Conservation (phyloP, 2,888 invertebrate genomes). For the Notodonta ziczac region DNA sequence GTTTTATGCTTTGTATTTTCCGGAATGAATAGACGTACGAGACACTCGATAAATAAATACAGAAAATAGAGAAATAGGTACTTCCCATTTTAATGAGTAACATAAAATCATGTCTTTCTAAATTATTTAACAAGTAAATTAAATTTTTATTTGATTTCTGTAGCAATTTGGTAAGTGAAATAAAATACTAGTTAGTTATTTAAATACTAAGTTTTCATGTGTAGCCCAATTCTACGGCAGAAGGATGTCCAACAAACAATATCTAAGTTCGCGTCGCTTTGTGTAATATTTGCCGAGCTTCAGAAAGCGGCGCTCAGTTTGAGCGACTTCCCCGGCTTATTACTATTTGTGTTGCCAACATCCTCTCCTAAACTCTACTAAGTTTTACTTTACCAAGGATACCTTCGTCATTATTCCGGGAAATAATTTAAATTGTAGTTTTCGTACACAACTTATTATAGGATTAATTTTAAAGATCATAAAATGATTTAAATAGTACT, state of each 20-base stretch:
- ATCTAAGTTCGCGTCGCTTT: constrained; percentile 75
- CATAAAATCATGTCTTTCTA: no score
- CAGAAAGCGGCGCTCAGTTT: constrained; percentile 63
- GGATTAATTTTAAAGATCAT: no score
- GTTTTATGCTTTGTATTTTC: background rate
- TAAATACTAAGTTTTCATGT: constrained; percentile 8
- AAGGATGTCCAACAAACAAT: constrained; percentile 72
- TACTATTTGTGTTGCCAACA: constrained; percentile 77
- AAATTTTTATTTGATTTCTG: no score
- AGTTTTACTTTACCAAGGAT: constrained; percentile 42
- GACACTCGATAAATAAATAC: no score
- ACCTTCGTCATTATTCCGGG: background rate
- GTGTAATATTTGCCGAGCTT: constrained; percentile 73
- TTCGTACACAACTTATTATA: no score
- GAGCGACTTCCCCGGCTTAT: constrained; percentile 72
- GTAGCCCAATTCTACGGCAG: constrained; percentile 44
- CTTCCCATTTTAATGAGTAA: no score
- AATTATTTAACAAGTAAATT: no score
- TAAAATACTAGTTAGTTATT: background rate
- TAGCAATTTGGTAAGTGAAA: no score
- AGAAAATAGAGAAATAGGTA: no score
- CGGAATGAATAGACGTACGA: no score
- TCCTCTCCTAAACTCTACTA: constrained; percentile 50
- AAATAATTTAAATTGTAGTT: background rate
- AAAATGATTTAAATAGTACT: no score